These are phyloP conservation scores for Papilio aristodemus DNA, from an alignment of 1,140 invertebrate species.

Conservation along the genomic window DNA sequence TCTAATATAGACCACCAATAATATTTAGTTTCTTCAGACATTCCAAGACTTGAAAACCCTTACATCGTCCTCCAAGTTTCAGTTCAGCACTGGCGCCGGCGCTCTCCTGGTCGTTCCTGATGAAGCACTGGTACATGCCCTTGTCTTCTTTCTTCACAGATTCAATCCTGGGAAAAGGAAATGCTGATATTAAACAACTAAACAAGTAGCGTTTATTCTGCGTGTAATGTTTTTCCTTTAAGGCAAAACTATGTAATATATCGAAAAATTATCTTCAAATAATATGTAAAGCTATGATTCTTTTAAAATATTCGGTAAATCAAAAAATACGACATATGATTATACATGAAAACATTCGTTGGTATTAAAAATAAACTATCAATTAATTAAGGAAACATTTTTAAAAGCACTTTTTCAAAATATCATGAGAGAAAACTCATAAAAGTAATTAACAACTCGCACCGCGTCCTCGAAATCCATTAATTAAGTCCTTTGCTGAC, in stretches of 20 bases:
- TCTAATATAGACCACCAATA: background rate
- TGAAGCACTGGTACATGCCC: conserved; percentile 98
- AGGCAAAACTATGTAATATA: no score
- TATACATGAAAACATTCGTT: no score
- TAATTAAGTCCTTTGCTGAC: conserved; percentile 26
- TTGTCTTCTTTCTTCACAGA: conserved; percentile 96
- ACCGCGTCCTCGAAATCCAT: background rate
- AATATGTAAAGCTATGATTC: no score
- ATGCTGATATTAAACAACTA: background rate
- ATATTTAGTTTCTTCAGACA: no score
- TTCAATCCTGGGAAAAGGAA: conserved; percentile 84
- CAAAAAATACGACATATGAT: no score
- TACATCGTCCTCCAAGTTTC: conserved; percentile 94
- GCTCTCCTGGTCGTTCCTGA: conserved; percentile 95
- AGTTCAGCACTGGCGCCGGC: conserved; percentile 95
- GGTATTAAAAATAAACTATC: background rate
- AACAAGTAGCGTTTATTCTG: no score
- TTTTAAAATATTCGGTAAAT: no score
- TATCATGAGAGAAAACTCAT: conserved; percentile 3
- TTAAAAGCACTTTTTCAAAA: background rate
- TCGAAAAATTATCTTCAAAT: no score
- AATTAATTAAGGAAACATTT: conserved; percentile 18
- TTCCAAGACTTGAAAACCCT: conserved; percentile 56
- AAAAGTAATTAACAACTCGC: conserved; percentile 15
- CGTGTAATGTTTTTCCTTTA: no score